Base-by-base conservation (phyloP, 2,113 vertebrate species). In the Patagioenas fasciata region DNA sequence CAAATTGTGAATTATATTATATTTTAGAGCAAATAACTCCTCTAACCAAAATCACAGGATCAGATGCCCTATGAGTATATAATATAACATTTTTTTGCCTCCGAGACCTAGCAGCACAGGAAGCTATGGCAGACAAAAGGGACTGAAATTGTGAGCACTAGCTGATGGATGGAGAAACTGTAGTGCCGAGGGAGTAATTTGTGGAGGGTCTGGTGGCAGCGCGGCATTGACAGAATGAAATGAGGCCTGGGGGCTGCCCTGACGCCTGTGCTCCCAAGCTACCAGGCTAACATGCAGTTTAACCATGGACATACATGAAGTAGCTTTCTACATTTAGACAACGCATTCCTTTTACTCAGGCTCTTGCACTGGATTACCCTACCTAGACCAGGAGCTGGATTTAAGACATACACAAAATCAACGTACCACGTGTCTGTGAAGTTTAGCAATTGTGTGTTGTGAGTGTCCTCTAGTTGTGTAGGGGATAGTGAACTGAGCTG, bases 131-230 rank as follows among this genome's bases (percentile, higher is more conserved):
- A 24, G 42, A 88, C 69, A 74, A 38, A 93, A 90, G 56, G 36
- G 10, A 11, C 56, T 94, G 88, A 80, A 92, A 84, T 80, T 1
- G 0, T 91, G 78, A 88, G 65, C 64, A 32, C 31, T 48, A 47
- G 47, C n/a, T 91, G 81, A 91, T 7, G 11, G 89, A 82, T 87
- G 74, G 48, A 69, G 87, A 89, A 95, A 61, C 74, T 92, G 28
- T 54, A 88, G 75, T 1, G 0, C 51, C 2, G 2, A 79, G 51
- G n/a, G 56, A 80, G 34, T 81, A 56, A 71, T 93, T 86, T 84
- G 42, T 90, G 69, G 69, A 74, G 48, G 29, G n/a, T 82, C 72
- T 91, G 5, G 10, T 74, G 69, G 48, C 48, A 71, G 40, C 4
- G 0, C 2, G 2, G 29, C 74, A 82, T 54, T 13, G 13, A n/a